Evolutionary conservation across 2,888 invertebrate genomes (phyloP), one percentile per base, ranked within the genome.

Genomic region (Drosophila affinis): DNA sequence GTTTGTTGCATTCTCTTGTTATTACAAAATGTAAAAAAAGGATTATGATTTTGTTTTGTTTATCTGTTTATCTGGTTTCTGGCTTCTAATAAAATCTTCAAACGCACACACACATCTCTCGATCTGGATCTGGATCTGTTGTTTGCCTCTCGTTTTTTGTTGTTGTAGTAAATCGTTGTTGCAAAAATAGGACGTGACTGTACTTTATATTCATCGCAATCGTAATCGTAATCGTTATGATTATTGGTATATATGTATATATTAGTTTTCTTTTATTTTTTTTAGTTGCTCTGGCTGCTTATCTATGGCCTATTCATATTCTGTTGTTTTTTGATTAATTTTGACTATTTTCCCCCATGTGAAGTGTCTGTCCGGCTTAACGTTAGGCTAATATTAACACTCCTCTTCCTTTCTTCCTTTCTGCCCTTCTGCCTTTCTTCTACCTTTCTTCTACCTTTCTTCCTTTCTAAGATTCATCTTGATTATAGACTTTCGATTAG

Each of bases 161-260:
- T 69, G 64, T 80, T 81, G 78, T 91, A 87, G 89, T 91, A 90
- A 90, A 90, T 91, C 91, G 90, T 91, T 91, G 91, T 91, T 92
- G 91, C 91, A 92, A 91, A 91, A 91, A 91, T 91, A 92, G 91
- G 92, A 91, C 92, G 91, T 92, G 91, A 91, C 91, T 90, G 83
- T 87, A 87, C 82, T 88, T 78, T 78, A 70, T 60, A 51, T 67
- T 62, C 71, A 57, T 29, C 59, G 71, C 56, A 49, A 58, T 24
- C 49, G 52, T 60, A 58, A 62, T 68, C 63, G 60, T 58, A 56
- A 75, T 77, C 52, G 56, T 48, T 52, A 65, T 74, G 29, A 60
- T 53, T 69, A 51, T 73, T 74, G 63, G 72, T 74, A 61, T 62
- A 46, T 61, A 64, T 18, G 18, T 64, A 55, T 54, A 39, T 57